Conservation (phyloP, 2,888 invertebrate genomes). For the Spisula subtruncata region DNA sequence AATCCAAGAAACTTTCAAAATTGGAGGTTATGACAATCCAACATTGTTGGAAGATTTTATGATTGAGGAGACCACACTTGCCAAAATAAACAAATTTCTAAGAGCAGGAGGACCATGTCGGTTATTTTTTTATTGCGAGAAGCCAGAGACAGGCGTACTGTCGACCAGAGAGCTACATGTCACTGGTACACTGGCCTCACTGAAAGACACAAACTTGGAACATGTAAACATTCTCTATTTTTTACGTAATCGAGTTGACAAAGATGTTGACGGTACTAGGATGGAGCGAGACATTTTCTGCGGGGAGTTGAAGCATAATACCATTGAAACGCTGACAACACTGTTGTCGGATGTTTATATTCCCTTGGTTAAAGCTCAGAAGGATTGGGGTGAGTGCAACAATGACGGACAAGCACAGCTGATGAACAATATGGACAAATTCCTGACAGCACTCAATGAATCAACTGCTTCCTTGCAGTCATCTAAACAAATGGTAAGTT, state of each 20-base stretch:
- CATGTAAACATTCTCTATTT: slow-evolving; percentile 86
- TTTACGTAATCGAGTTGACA: slow-evolving; percentile 83
- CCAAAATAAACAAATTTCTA: slow-evolving; percentile 86
- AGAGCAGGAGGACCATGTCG: slow-evolving; percentile 85
- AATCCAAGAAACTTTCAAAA: slow-evolving; percentile 87
- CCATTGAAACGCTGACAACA: slow-evolving; percentile 85
- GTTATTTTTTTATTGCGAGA: slow-evolving; percentile 86
- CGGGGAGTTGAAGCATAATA: slow-evolving; percentile 87
- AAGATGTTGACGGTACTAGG: slow-evolving; percentile 84
- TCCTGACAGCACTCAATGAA: slow-evolving; percentile 84
- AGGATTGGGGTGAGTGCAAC: slow-evolving; percentile 86
- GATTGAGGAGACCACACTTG: slow-evolving; percentile 84
- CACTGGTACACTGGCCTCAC: slow-evolving; percentile 83
- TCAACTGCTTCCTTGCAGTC: slow-evolving; percentile 83
- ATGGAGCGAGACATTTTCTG: slow-evolving; percentile 87
- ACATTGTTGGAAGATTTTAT: slow-evolving; percentile 87
- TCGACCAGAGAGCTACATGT: slow-evolving; percentile 83
- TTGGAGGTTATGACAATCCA: slow-evolving; percentile 86
- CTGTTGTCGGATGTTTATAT: slow-evolving; percentile 86
- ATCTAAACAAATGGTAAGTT: slow-evolving; percentile 85
- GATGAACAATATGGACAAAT: slow-evolving; percentile 85
- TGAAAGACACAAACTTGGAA: slow-evolving; percentile 85
- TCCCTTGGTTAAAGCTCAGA: slow-evolving; percentile 85
- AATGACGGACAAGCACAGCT: slow-evolving; percentile 84
- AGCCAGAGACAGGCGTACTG: slow-evolving; percentile 80